Evolutionary conservation across 1,140 invertebrate species (phyloP), one percentile per base, ranked within the genome.

Genomic region (Lepidurus arcticus): DNA sequence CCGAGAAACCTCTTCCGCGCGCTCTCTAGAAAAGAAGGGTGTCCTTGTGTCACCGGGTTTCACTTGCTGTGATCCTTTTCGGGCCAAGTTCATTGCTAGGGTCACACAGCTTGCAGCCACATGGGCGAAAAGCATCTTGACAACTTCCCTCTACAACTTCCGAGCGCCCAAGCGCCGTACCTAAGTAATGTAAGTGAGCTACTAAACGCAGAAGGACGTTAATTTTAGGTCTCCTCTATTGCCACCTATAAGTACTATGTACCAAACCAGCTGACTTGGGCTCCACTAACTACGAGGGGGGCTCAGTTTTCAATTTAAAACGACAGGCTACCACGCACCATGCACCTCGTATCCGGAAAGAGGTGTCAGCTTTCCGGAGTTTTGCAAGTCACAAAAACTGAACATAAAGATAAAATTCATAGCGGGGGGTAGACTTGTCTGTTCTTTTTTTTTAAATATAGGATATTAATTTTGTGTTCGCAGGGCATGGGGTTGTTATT

Each of bases 291-390:
- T 65, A 65, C 53, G 53, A 65, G 53, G 53, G 53, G 53, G n/a
- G 53, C 53, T 65, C 53, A 65, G 53, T 65, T 65, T 65, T 65
- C 53, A 65, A 65, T 65, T 65, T 65, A 65, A 65, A 65, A 65
- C 53, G 53, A 65, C 53, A 65, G 13, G 13, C 53, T 65, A 65
- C 53, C 53, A 65, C 53, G 53, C 53, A 65, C 53, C 13, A 65
- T 65, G 53, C 53, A 65, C 53, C 53, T 65, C 53, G 53, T 16
- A 65, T 65, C 53, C 53, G 53, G 53, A 65, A 65, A 65, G 53
- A 65, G 53, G 53, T 65, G 53, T 65, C 53, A 65, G 53, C 53
- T 65, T 65, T 65, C 53, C 53, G n/a, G 53, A 21, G 53, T 65
- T 65, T 65, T 65, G 53, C 53, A 21, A 65, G 53, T 65, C 53